Evolutionary conservation across 2,113 vertebrate genomes (phyloP).

Genomic region (Tupaia tana): DNA sequence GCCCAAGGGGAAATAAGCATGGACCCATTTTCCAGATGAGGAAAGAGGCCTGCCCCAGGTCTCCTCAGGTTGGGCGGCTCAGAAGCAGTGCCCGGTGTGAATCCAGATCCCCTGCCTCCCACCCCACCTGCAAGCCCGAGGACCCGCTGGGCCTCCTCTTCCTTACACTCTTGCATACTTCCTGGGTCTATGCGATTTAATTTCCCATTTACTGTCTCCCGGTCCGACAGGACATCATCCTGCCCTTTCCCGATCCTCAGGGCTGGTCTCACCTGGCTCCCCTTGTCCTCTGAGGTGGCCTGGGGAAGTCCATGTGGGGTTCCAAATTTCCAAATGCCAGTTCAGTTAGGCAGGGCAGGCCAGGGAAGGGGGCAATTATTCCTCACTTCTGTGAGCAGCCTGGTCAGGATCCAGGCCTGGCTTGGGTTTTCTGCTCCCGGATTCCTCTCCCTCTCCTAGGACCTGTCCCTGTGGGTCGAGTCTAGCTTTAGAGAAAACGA

Average conservation of each 20-base stretch:
- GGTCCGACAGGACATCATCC: rapidly evolving
- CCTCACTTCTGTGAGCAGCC: neutral
- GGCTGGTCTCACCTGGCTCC: neutral
- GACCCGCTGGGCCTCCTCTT: neutral
- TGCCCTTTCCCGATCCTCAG: neutral
- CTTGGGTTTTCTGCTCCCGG: neutral
- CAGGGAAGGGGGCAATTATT: neutral
- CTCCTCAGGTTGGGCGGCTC: neutral
- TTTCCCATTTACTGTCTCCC: neutral
- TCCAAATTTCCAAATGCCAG: no score
- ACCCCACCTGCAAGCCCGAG: neutral
- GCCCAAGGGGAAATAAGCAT: neutral
- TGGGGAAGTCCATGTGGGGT: neutral
- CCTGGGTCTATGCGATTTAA: neutral
- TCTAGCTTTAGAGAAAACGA: neutral
- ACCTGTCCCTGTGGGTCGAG: neutral
- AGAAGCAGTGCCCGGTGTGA: neutral
- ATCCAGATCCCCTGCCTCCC: neutral
- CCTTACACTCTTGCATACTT: neutral
- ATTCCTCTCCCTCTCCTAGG: neutral
- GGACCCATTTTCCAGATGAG: neutral
- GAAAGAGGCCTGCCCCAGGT: neutral
- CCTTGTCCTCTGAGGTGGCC: neutral
- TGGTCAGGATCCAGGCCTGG: neutral
- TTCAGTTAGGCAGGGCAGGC: neutral